Conservation (phyloP, 1,140 invertebrate species). For the Neodiprion lecontei region DNA sequence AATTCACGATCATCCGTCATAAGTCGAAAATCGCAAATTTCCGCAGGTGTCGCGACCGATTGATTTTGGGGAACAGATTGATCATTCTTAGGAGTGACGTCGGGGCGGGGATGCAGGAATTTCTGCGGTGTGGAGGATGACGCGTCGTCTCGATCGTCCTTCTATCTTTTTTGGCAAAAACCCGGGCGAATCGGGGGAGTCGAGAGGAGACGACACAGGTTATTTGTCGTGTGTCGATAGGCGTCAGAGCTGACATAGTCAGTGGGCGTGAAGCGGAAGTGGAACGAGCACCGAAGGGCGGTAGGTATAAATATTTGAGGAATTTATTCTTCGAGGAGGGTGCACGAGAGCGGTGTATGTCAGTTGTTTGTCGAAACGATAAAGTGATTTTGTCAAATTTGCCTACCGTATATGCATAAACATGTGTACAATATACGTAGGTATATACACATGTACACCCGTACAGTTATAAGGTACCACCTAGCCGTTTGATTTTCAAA, state of each 20-base stretch:
- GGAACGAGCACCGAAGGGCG: constrained; percentile 38
- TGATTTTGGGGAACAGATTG: too few relatives aligned
- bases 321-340: constrained; percentile 51
- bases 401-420: neutral
- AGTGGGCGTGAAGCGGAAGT: constrained; percentile 50
- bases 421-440: too few relatives aligned
- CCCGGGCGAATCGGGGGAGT: constrained; percentile 39
- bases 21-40: too few relatives aligned
- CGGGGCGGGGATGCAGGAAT: constrained; percentile 8
- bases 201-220: neutral
- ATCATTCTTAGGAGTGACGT: too few relatives aligned
- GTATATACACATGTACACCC: too few relatives aligned
- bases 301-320: constrained; percentile 58
- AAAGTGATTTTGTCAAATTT: constrained; percentile 53
- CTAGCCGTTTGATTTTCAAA: neutral
- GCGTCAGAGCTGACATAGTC: constrained; percentile 56
- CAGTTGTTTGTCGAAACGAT: constrained; percentile 48
- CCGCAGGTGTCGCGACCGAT: too few relatives aligned
- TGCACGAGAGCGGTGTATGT: constrained; percentile 32
- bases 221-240: constrained; percentile 61
- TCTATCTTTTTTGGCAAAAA: constrained; percentile 17
- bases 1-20: too few relatives aligned
- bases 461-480: too few relatives aligned
- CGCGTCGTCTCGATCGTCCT: constrained; percentile 7
- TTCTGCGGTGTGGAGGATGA: constrained; percentile 9